Base-by-base conservation (phyloP, 2,113 vertebrate species). In the Ceuthmochares aereus region DNA sequence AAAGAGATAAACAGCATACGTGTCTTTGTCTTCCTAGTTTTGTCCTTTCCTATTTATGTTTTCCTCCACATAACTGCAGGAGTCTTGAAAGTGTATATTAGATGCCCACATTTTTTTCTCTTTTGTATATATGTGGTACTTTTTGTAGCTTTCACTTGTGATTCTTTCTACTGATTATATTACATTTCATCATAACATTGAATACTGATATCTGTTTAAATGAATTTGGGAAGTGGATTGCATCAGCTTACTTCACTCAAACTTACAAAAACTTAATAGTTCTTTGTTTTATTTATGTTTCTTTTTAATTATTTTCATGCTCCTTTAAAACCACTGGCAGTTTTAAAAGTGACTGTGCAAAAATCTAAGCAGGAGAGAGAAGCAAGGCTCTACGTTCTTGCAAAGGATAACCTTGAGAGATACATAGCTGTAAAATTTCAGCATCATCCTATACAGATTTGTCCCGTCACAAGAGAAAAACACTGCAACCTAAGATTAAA, bases 401-500 rank as follows among this genome's bases (percentile, higher is more conserved):
- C 6, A 90, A 73, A 27, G 55, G 63, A 75, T 93, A 96, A 95
- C 85, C 97, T 80, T 96, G 90, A 97, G 37, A 9, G 18, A 75
- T 78, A 10, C 12, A 36, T 84, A 75, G 16, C 60, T 97, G 72
- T 95, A 83, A 94, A 85, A 94, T 63, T 62, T n/a, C 37, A 68
- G 23, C 4, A 0, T 94, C 37, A 36, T 87, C 45, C n/a, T 9
- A 5, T 43, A 72, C 26, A 64, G 37, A 51, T 26, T 92, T 96
- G 54, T 95, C 67, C 96, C 47, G 37, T 51, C 69, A 87, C 60
- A 92, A 92, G 18, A 89, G 58, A 86, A 97, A 97, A 97, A 93
- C 37, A 84, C 12, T 85, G 52, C 64, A 96, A 90, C 60, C 82
- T 84, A 76, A 93, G 74, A 98, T 98, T 95, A 97, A 97, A 97